Evolutionary conservation across 2,888 invertebrate genomes (phyloP), one percentile per base, ranked within the genome.

Genomic region (Lysandra coridon): DNA sequence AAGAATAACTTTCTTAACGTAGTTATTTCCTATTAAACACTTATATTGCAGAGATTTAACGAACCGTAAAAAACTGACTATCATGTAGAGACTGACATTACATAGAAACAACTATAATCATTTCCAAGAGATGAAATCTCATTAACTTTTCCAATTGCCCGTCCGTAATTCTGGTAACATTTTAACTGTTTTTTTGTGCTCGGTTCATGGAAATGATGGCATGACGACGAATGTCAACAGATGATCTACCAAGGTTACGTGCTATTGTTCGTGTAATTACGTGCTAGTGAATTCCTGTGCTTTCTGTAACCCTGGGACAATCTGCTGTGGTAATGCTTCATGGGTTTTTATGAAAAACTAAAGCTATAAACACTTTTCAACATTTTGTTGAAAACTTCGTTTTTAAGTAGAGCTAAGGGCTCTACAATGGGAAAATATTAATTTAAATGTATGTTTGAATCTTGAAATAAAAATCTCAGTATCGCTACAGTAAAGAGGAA

Each of bases 151-250:
- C 76, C 76, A 76, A 76, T 76, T 79, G 74, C 74, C 37, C 64
- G 53, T 76, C 12, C 80, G 80, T 76, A 53, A 76, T 76, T 76
- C 76, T 76, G 76, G 76, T 76, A 76, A 76, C 76, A 76, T 76
- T 75, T 75, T 12, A 75, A 75, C 75, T 57, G 14, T 76, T 57
- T 76, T 75, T 49, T 76, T 49, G 76, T 76, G 14, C 76, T 76
- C 76, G 49, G 53, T 76, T 76, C 76, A 76, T 76, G 76, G 76
- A 76, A 76, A 76, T 57, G 76, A 76, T 49, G 69, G 69, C 69
- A 69, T 69, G 69, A 33, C 17, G 73, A 81, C 81, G 83, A 85
- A 85, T 84, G 83, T 81, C 83, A 84, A 83, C 81, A 82, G 82
- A 80, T 81, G 81, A 80, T 81, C 60, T 79, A 79, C 80, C 83